Conservation (phyloP, 2,113 vertebrate species). For the Thamnaconus septentrionalis region DNA sequence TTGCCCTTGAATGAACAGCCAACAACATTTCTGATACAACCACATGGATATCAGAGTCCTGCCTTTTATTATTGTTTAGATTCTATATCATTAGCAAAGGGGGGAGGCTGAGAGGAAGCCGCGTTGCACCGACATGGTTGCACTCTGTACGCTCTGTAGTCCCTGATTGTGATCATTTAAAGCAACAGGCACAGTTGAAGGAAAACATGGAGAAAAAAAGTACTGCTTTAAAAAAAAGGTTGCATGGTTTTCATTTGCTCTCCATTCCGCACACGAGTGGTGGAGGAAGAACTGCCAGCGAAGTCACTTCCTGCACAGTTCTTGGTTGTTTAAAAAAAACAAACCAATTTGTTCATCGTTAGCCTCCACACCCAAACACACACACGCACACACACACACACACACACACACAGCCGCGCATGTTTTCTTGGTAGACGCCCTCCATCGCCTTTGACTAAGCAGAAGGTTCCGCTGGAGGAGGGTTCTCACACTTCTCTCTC, state of each 20-base stretch:
- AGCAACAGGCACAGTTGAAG: constrained; percentile 5
- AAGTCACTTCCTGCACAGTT: constrained; percentile 33
- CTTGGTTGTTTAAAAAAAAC: constrained; percentile 60
- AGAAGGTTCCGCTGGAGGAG: too few relatives aligned
- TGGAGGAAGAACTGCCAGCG: constrained; percentile 8
- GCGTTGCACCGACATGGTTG: background rate
- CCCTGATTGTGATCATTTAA: constrained; percentile 14
- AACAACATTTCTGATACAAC: too few relatives aligned
- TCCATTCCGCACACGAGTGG: constrained; percentile 14
- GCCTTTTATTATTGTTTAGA: too few relatives aligned
- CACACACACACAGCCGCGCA: constrained; percentile 50
- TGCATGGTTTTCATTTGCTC: constrained; percentile 4
- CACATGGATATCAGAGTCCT: too few relatives aligned
- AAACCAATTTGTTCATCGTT: constrained; percentile 2
- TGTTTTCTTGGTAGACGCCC: constrained; percentile 72
- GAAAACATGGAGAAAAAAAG: background rate
- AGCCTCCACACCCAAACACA: constrained; percentile 57
- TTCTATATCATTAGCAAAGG: too few relatives aligned
- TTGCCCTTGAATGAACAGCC: too few relatives aligned
- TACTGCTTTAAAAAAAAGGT: background rate
- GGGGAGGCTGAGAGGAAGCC: background rate
- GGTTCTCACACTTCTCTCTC: constrained; percentile 1
- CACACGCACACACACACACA: constrained; percentile 25
- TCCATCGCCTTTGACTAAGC: constrained; percentile 16
- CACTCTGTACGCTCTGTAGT: background rate